Evolutionary conservation across 2,888 invertebrate species (phyloP).

Genomic region (Trissoscelio sp.): DNA sequence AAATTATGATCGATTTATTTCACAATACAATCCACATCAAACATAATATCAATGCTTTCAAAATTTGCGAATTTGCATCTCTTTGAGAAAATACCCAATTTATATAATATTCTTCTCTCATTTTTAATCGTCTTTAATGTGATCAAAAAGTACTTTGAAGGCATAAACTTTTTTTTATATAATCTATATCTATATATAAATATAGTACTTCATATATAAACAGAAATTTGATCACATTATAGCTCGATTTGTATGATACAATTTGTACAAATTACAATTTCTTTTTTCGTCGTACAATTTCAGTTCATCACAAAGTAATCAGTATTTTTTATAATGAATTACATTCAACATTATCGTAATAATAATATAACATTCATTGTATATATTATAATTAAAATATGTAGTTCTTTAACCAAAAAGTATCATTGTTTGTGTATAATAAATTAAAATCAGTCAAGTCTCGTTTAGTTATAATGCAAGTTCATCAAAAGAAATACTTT

Average conservation of each 20-base stretch:
- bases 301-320: neutral
- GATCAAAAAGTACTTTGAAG: slow-evolving; percentile 12
- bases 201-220: neutral
- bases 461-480: neutral
- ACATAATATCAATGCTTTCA: slow-evolving; percentile 18
- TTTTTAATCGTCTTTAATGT: slow-evolving; percentile 6
- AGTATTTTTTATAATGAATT: too few species aligned
- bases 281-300: neutral
- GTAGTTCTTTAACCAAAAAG: neutral
- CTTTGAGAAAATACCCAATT: slow-evolving; percentile 34
- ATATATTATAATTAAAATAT: neutral
- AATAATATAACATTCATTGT: neutral
- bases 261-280: slow-evolving; percentile 40
- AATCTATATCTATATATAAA: slow-evolving; percentile 16
- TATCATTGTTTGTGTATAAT: neutral
- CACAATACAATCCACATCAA: slow-evolving; percentile 28
- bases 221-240: slow-evolving; percentile 18
- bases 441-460: slow-evolving; percentile 3
- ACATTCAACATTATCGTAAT: too few species aligned
- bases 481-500: neutral
- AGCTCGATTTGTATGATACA: slow-evolving; percentile 20
- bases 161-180: neutral
- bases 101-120: neutral
- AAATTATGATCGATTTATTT: slow-evolving; percentile 37
- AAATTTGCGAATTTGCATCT: neutral